A percentile compares a stretch with the other conserved stretches of the same genome.
phyloP scores from a whole-genome alignment of 2,888 invertebrate species.

The Idaea biselata region DNA sequence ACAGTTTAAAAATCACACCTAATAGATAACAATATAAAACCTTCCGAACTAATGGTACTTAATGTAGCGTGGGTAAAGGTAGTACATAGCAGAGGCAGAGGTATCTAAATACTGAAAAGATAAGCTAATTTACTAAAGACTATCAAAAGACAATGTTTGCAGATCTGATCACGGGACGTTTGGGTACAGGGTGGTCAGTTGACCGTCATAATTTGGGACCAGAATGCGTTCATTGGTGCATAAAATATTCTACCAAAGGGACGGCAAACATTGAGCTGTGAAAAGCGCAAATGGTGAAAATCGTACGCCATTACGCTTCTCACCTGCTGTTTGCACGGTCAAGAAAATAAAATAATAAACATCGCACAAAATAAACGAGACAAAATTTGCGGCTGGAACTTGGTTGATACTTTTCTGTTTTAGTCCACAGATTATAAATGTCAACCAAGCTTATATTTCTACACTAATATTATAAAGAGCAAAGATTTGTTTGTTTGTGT shows the following conservation, averaged over 20 bases:
- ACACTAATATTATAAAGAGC: too few species aligned
- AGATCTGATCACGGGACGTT: conserved; percentile 67
- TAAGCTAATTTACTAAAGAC: conserved; percentile 20
- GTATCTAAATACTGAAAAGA: conserved; percentile 13
- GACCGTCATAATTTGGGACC: conserved; percentile 77
- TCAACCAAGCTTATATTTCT: too few species aligned
- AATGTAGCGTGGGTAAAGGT: background rate
- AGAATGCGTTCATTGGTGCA: conserved; percentile 70
- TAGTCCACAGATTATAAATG: background rate
- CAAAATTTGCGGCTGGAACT: background rate
- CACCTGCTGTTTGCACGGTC: conserved; percentile 55
- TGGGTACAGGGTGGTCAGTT: conserved; percentile 66
- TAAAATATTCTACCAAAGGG: conserved; percentile 68
- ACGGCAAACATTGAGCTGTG: conserved; percentile 42
- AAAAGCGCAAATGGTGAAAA: conserved; percentile 64
- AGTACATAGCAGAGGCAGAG: background rate
- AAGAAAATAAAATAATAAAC: conserved; percentile 37
- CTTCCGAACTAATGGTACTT: too few species aligned
- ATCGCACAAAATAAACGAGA: conserved; percentile 1
- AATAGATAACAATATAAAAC: too few species aligned
- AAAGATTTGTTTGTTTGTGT: too few species aligned
- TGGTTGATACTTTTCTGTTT: background rate
- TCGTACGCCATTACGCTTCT: conserved; percentile 69
- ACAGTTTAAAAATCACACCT: too few species aligned
- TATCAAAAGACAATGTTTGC: conserved; percentile 70